Evolutionary conservation across 2,113 vertebrate genomes (phyloP).

Genomic region (Tachysurus fulvidraco): DNA sequence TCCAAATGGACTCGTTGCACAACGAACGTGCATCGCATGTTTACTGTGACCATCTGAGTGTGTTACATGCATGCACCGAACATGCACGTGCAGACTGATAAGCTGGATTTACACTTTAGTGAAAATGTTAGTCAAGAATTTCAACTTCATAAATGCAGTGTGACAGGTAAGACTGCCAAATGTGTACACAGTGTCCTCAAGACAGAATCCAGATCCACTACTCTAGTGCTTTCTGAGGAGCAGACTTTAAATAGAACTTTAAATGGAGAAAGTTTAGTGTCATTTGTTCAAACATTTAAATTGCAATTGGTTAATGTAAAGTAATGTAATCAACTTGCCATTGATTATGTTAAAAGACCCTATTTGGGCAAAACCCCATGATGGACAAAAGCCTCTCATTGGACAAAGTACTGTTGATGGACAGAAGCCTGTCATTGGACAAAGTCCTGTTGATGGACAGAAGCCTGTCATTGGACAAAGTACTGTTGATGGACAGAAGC

Average conservation of each 20-base stretch:
- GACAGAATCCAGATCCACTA: neutral
- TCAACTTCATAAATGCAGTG: neutral
- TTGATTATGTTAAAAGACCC: neutral
- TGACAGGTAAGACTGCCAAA: neutral
- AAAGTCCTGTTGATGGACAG: neutral
- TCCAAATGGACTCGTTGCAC: slow-evolving; percentile 43
- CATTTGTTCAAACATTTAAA: neutral
- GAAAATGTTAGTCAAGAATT: neutral
- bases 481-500: neutral
- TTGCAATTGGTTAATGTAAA: neutral
- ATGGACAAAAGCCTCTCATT: neutral
- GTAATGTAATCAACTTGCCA: neutral
- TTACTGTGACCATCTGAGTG: neutral
- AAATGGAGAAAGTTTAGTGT: neutral
- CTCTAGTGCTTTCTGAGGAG: neutral
- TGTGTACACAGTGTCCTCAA: no score
- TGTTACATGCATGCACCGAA: neutral
- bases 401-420: neutral
- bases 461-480: neutral
- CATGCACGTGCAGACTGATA: neutral
- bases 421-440: neutral
- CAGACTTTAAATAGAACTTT: neutral
- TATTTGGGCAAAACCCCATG: neutral
- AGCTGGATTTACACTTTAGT: neutral
- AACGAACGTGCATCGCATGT: neutral